Evolutionary conservation across 2,113 vertebrate species (phyloP).

Genomic region (Barnardius zonarius): DNA sequence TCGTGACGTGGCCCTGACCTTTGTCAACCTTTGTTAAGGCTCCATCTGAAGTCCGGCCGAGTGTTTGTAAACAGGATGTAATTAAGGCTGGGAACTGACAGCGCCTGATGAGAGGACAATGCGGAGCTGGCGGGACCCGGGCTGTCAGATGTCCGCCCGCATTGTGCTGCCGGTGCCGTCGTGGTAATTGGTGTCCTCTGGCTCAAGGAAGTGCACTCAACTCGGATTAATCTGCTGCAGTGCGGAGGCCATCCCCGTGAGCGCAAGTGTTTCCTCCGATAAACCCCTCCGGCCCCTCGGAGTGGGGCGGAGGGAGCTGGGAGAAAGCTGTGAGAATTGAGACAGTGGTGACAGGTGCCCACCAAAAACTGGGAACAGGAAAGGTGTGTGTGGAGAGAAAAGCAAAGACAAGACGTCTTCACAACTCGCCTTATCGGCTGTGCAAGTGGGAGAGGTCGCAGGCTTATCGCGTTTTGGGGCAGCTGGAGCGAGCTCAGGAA

Average conservation of each 20-base stretch:
- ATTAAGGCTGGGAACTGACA: conserved; percentile 93
- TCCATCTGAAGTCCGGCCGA: conserved; percentile 86
- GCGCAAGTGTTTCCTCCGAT: conserved; percentile 99
- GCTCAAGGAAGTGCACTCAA: conserved; percentile 97
- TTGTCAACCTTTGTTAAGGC: conserved; percentile 84
- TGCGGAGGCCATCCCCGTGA: conserved; percentile 92
- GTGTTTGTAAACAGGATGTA: conserved; percentile 99
- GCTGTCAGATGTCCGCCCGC: conserved; percentile 91
- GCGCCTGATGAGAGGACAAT: conserved; percentile 90
- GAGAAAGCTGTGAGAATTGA: conserved; percentile 69
- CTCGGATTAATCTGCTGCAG: conserved; percentile 96
- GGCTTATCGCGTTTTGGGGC: conserved; percentile 64
- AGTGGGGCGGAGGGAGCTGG: conserved; percentile 39
- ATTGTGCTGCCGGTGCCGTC: conserved; percentile 93
- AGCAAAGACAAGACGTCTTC: conserved; percentile 69
- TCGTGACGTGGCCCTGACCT: conserved; percentile 87
- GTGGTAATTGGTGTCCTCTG: conserved; percentile 97
- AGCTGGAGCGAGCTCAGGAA: conserved; percentile 1
- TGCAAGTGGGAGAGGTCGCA: conserved; percentile 57
- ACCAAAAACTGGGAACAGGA: conserved; percentile 87
- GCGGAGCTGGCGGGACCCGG: conserved; percentile 81
- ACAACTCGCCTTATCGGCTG: conserved; percentile 76
- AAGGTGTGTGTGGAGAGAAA: conserved; percentile 69
- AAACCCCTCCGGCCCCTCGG: conserved; percentile 75
- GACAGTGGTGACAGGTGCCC: conserved; percentile 88